phyloP scores from a whole-genome alignment of 2,888 invertebrate species.

The Coleophora flavipennella region DNA sequence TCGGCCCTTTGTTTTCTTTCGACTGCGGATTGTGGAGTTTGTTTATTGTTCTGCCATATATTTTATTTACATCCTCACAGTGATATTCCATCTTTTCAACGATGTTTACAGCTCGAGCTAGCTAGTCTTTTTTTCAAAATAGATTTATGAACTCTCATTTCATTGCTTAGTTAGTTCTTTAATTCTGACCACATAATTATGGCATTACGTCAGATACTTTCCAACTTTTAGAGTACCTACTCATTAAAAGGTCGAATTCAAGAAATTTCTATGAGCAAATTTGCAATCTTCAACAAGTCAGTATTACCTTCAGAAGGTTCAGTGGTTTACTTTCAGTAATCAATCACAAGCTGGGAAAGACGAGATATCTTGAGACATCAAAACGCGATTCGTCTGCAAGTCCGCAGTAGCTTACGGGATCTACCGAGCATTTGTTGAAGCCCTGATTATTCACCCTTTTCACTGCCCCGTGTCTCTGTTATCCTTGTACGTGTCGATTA shows the following conservation, averaged over 20 bases:
- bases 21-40: not conserved
- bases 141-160: no score
- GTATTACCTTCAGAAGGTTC: constrained; percentile 1
- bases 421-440: constrained; percentile 35
- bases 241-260: no score
- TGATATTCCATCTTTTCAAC: not conserved
- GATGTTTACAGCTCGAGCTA: no score
- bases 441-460: constrained; percentile 60
- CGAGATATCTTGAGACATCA: constrained; percentile 31
- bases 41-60: not conserved
- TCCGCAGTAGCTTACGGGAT: constrained; percentile 47
- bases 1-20: constrained; percentile 14
- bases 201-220: no score
- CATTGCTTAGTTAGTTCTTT: no score
- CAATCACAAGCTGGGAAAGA: constrained; percentile 26
- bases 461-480: constrained; percentile 25
- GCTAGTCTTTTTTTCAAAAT: no score
- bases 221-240: no score
- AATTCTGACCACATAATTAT: no score
- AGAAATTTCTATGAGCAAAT: no score
- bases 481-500: constrained; percentile 24
- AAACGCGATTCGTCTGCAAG: constrained; percentile 35
- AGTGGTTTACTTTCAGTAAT: constrained; percentile 17
- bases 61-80: no score
- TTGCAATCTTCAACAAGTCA: not conserved